These are phyloP conservation scores for Crossocerus cetratus DNA, from an alignment of 2,888 invertebrate genomes.

Conservation along the genomic window DNA sequence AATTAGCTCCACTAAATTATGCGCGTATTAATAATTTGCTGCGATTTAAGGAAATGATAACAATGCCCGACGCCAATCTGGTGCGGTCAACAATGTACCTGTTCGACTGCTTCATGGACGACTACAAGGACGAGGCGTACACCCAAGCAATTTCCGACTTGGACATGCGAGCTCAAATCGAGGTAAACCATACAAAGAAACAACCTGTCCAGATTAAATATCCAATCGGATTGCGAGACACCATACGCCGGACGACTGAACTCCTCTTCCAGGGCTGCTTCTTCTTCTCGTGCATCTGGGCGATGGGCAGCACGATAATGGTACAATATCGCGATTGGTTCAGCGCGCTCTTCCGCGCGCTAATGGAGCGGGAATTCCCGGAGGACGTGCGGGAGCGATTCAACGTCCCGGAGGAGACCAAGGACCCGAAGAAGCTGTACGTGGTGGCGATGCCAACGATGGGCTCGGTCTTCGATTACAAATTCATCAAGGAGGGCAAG, in stretches of 20 bases:
- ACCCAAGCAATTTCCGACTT: conserved; percentile 85
- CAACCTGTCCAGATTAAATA: too few species aligned
- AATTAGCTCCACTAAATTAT: too few species aligned
- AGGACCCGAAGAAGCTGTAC: conserved; percentile 82
- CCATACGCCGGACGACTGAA: not conserved
- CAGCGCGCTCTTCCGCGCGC: conserved; percentile 84
- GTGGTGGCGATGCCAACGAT: conserved; percentile 89
- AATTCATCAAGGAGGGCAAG: conserved; percentile 92
- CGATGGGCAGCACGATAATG: conserved; percentile 90
- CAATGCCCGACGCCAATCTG: conserved; percentile 90
- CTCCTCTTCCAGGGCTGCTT: conserved; percentile 85
- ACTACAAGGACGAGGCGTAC: conserved; percentile 87
- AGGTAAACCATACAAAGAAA: conserved; percentile 77
- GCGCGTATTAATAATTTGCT: too few species aligned
- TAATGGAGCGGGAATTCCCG: conserved; percentile 90
- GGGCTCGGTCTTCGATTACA: conserved; percentile 91
- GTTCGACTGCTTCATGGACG: conserved; percentile 92
- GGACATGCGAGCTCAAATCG: conserved; percentile 90
- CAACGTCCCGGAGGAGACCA: conserved; percentile 78
- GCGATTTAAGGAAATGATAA: conserved; percentile 88
- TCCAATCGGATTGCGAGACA: too few species aligned
- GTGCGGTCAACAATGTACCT: conserved; percentile 89
- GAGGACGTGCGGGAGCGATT: conserved; percentile 79
- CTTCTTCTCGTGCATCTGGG: conserved; percentile 95
- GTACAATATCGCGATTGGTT: conserved; percentile 86